Percentiles rank a stretch among this genome's conserved stretches.
Conservation (phyloP, 2,888 invertebrate genomes). For the Eupithecia pulchellata region DNA sequence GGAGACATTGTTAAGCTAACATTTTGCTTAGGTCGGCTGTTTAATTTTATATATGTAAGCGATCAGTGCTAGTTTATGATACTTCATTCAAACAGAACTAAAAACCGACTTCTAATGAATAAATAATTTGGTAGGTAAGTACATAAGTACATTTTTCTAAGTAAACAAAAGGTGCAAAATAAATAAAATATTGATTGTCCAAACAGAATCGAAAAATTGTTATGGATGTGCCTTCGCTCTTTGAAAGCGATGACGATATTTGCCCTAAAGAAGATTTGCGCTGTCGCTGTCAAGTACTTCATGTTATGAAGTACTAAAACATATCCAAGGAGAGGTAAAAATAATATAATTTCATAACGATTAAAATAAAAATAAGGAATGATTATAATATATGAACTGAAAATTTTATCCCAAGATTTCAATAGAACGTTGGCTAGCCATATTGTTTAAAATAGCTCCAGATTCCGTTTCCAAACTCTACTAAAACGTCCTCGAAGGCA, state of each 20-base stretch:
- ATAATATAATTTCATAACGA: background rate
- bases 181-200: background rate
- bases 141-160: background rate
- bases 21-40: too few relatives aligned
- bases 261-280: too few relatives aligned
- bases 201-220: background rate
- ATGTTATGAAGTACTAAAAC: too few relatives aligned
- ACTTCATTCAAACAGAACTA: background rate
- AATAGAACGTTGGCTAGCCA: background rate
- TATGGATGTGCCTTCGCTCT: too few relatives aligned
- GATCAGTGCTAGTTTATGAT: too few relatives aligned
- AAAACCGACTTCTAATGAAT: background rate
- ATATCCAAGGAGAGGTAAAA: too few relatives aligned
- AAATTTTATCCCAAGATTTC: background rate
- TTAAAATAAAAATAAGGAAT: background rate
- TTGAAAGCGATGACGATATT: too few relatives aligned
- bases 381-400: background rate
- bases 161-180: background rate
- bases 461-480: background rate
- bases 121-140: background rate
- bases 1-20: too few relatives aligned
- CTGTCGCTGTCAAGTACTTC: too few relatives aligned
- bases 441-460: background rate
- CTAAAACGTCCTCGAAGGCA: background rate
- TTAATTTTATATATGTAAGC: too few relatives aligned